Evolutionary conservation across 1,140 invertebrate genomes (phyloP).

Genomic region (Tetragnatha versicolor): DNA sequence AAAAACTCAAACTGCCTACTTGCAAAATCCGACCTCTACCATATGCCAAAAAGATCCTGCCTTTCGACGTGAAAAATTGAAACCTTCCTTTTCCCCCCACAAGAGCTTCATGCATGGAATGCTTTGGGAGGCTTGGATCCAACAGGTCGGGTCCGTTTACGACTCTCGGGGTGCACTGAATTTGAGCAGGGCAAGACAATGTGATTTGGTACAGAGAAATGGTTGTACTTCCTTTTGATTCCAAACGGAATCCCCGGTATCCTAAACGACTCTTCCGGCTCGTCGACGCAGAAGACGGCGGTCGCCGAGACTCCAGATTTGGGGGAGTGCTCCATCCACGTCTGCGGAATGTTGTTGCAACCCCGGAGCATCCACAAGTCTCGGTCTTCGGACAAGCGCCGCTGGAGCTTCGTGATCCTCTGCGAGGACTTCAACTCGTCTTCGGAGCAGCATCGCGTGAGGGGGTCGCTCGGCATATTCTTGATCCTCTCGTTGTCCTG

Average conservation of each 20-base stretch:
- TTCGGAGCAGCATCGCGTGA: constrained; percentile 49
- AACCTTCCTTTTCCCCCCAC: background rate
- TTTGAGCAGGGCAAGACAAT: constrained; percentile 50
- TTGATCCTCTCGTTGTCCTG: constrained; percentile 30
- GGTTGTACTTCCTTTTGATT: constrained; percentile 45
- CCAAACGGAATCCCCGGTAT: constrained; percentile 41
- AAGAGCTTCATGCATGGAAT: constrained; percentile 36
- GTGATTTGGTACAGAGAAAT: constrained; percentile 49
- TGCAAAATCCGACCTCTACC: background rate
- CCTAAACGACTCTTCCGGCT: constrained; percentile 38
- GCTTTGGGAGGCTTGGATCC: constrained; percentile 50
- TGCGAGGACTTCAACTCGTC: constrained; percentile 43
- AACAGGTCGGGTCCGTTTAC: constrained; percentile 44
- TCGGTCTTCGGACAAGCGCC: constrained; percentile 37
- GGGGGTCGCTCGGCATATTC: constrained; percentile 1
- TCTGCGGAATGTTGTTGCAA: constrained; percentile 12
- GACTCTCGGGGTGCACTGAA: constrained; percentile 47
- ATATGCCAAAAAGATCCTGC: background rate
- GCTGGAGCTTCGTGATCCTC: constrained; percentile 42
- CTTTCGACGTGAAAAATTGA: background rate
- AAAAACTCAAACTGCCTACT: constrained; percentile 17
- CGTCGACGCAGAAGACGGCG: constrained; percentile 47
- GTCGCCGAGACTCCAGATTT: constrained; percentile 45
- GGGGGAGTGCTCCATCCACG: constrained; percentile 36
- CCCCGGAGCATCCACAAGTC: constrained; percentile 33